Evolutionary conservation across 2,888 invertebrate genomes (phyloP), one percentile per base, ranked within the genome.

Genomic region (Sericinus montela): DNA sequence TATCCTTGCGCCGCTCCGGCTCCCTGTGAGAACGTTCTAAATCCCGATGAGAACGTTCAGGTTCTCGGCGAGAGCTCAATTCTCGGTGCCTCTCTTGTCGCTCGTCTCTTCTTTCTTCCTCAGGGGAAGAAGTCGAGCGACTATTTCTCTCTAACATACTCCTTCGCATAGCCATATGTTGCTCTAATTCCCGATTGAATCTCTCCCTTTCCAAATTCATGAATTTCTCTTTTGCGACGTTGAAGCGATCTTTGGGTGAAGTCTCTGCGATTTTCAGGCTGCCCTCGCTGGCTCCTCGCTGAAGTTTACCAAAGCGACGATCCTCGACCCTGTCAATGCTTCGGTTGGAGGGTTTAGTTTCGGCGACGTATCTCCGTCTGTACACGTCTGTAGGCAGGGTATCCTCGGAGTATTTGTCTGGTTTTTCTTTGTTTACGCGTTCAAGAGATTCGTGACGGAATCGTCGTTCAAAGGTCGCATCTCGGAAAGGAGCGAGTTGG

Each of bases 201-300:
- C 92, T 84, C 62, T 94, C 93, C 53, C 93, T 90, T 70, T 96
- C 96, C 77, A 96, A 90, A 55, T 94, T 92, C 74, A 93, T 90
- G 71, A 96, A 96, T 79, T 95, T 95, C 67, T 96, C 95, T 76
- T 95, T 95, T 38, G 96, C 95, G 63, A 95, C 95, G 63, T 94
- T 93, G 80, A 96, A 95, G 51, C 95, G 90, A 65, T 95, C 95
- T 59, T 94, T 92, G 0, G 95, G 95, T 1, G 93, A 91, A 40
- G 78, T 64, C 60, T 88, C 80, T 1, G 81, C 72, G 13, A 83
- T 41, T 58, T 88, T 87, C 41, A 85, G 60, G 69, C 89, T 80
- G 57, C 90, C 69, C 75, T 91, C 76, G 76, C 90, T 72, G 63
- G 84, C 65, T 54, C 90, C 76, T 53, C 87, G 63, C 19, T 83